These are phyloP conservation scores for Epirrhoe alternata DNA, from an alignment of 2,888 invertebrate species.

Conservation along the genomic window DNA sequence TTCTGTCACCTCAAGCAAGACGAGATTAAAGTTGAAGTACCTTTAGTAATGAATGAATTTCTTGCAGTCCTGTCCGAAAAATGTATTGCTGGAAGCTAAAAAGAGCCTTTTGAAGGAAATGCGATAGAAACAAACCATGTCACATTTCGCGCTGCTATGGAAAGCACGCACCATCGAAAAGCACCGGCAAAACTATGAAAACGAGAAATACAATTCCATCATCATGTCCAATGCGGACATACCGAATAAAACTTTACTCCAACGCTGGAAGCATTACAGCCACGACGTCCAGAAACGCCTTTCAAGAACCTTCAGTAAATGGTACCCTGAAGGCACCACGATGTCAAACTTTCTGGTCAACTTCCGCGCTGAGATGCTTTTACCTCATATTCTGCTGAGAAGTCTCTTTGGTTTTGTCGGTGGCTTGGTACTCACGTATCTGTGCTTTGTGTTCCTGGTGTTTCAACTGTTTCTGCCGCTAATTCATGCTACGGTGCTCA, in stretches of 20 bases:
- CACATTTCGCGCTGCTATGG: slow-evolving; percentile 83
- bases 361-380: slow-evolving; percentile 76
- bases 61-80: not conserved
- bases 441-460: slow-evolving; percentile 88
- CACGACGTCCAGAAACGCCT: slow-evolving; percentile 69
- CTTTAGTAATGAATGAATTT: slow-evolving; percentile 5
- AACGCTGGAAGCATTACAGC: slow-evolving; percentile 78
- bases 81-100: slow-evolving; percentile 7
- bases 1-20: not conserved
- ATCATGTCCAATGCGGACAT: slow-evolving; percentile 70
- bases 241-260: slow-evolving; percentile 70
- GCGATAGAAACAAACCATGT: slow-evolving; percentile 69
- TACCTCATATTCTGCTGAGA: slow-evolving; percentile 86
- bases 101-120: not conserved
- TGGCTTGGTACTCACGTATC: slow-evolving; percentile 87
- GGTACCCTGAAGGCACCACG: slow-evolving; percentile 69
- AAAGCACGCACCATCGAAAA: slow-evolving; percentile 83
- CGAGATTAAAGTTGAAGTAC: no score
- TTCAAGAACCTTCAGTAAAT: slow-evolving; percentile 64
- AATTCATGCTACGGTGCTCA: slow-evolving; percentile 85
- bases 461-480: slow-evolving; percentile 87
- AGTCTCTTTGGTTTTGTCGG: slow-evolving; percentile 87
- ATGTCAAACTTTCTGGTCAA: slow-evolving; percentile 63
- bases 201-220: slow-evolving; percentile 85
- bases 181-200: slow-evolving; percentile 76